Conservation (phyloP, 2,113 vertebrate genomes). For the Cepphus grylle region DNA sequence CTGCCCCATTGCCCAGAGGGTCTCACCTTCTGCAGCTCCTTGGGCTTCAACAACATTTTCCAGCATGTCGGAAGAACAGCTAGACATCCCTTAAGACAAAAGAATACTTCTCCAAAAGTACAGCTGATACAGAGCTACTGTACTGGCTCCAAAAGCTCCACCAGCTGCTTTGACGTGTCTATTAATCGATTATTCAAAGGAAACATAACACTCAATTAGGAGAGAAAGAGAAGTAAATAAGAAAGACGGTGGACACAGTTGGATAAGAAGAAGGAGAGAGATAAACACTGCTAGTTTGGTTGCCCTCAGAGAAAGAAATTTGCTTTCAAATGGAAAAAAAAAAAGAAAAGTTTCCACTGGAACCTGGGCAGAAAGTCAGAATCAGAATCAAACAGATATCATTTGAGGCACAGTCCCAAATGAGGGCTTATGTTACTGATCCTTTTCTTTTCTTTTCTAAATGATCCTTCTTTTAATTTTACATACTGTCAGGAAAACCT, state of each 20-base stretch:
- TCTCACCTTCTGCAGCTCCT: conserved; percentile 23
- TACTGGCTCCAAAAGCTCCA: not conserved
- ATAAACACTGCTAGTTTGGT: not conserved
- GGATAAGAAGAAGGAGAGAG: not conserved
- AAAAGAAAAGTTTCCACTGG: conserved; percentile 52
- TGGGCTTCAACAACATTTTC: conserved; percentile 32
- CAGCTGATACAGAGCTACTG: conserved; percentile 2
- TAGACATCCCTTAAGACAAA: not conserved
- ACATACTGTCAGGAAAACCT: conserved; percentile 36
- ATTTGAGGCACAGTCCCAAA: conserved; percentile 58
- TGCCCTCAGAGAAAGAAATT: conserved; percentile 41
- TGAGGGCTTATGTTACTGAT: conserved; percentile 54
- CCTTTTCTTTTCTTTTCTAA: not conserved
- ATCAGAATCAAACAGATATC: conserved; percentile 66
- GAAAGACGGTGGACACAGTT: not conserved
- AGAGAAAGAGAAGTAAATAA: not conserved
- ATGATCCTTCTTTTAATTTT: conserved; percentile 55
- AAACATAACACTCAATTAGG: not conserved
- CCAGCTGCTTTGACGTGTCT: not conserved
- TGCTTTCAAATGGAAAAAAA: conserved; percentile 35
- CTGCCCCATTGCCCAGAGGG: not conserved
- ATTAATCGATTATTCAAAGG: not conserved
- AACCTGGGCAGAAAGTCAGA: conserved; percentile 69
- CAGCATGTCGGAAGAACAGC: not conserved
- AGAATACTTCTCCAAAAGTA: not conserved